phyloP scores from a whole-genome alignment of 2,113 vertebrate genomes.

The Herpailurus yagouaroundi region DNA sequence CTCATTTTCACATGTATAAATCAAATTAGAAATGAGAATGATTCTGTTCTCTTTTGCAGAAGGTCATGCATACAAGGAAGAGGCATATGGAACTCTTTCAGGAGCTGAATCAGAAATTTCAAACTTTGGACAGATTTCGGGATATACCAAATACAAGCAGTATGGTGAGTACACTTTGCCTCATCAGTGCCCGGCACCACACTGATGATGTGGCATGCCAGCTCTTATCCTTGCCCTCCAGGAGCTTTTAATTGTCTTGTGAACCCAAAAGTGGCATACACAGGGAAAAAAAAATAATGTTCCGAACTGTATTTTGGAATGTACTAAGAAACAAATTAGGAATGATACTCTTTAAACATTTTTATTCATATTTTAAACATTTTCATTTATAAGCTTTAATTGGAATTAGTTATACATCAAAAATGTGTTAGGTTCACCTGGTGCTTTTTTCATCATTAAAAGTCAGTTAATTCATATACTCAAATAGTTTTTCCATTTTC shows the following conservation, averaged over 20 bases:
- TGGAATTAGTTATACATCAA: slow-evolving; percentile 4
- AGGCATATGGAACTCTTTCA: slow-evolving; percentile 99
- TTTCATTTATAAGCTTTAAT: slow-evolving; percentile 13
- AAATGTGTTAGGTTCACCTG: not conserved
- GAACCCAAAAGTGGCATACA: not conserved
- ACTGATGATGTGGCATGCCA: accelerated
- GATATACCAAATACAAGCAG: slow-evolving; percentile 99
- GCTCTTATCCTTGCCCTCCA: not conserved
- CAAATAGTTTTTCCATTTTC: slow-evolving; percentile 28
- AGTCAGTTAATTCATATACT: not conserved
- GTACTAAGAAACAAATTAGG: not conserved
- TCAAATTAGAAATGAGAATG: slow-evolving; percentile 78
- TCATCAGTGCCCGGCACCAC: not conserved
- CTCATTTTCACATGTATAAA: slow-evolving; percentile 48
- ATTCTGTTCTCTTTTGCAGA: slow-evolving; percentile 91
- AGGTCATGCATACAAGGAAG: slow-evolving; percentile 99
- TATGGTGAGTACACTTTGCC: slow-evolving; percentile 91
- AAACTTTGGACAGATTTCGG: slow-evolving; percentile 99
- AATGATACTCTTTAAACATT: not conserved
- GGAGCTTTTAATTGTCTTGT: not conserved
- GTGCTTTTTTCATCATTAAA: not conserved
- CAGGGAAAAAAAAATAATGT: not conserved
- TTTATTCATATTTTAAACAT: slow-evolving; percentile 63
- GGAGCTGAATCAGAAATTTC: slow-evolving; percentile 99
- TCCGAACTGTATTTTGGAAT: not conserved